A percentile compares a stretch with the other conserved stretches of the same genome.
phyloP scores from a whole-genome alignment of 2,888 invertebrate species.

The Zygogramma bicolorata region DNA sequence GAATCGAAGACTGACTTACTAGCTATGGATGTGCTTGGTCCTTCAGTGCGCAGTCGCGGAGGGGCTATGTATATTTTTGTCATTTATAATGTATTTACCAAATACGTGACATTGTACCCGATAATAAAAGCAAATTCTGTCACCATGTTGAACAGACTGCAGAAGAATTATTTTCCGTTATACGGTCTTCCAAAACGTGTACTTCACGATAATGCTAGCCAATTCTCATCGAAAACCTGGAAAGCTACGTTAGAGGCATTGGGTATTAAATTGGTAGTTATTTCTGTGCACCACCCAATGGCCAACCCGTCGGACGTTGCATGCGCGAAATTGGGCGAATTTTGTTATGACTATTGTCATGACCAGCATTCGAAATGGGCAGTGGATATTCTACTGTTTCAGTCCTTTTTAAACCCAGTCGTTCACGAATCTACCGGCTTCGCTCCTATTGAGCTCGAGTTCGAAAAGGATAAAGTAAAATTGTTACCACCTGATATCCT shows the following conservation, averaged over 20 bases:
- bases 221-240: slow-evolving; percentile 22
- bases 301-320: neutral
- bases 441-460: no score
- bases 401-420: no score
- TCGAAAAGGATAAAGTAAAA: no score
- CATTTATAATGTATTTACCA: slow-evolving; percentile 18
- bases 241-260: neutral
- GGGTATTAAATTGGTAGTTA: neutral
- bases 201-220: slow-evolving; percentile 45
- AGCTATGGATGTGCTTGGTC: slow-evolving; percentile 1
- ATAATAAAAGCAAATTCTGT: slow-evolving; percentile 17
- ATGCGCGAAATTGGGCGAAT: no score
- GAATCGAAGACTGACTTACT: neutral
- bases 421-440: no score
- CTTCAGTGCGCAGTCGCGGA: neutral
- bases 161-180: slow-evolving; percentile 19
- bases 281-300: neutral
- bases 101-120: slow-evolving; percentile 16
- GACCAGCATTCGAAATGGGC: no score
- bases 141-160: slow-evolving; percentile 14
- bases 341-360: no score
- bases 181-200: slow-evolving; percentile 38
- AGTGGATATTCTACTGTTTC: no score
- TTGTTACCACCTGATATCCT: no score
- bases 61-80: slow-evolving; percentile 18